Conservation (phyloP, 2,888 invertebrate species). For the Cephus pulcher region DNA sequence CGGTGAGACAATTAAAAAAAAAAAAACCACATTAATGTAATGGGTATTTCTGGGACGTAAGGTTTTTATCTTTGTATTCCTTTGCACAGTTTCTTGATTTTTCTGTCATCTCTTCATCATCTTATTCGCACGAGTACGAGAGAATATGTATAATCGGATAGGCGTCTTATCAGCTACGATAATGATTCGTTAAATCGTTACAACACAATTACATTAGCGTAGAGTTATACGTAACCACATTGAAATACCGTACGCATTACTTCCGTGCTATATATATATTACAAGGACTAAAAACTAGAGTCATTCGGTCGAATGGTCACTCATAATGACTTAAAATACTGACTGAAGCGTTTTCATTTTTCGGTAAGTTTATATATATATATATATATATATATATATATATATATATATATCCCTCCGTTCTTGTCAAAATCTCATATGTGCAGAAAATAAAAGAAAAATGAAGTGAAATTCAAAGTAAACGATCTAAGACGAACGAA, state of each 20-base stretch:
- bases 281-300: slow-evolving; percentile 8
- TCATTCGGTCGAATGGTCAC: slow-evolving; percentile 4
- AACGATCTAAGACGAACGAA: background rate
- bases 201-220: slow-evolving; percentile 3
- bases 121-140: background rate
- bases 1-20: slow-evolving; percentile 2
- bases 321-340: slow-evolving; percentile 9
- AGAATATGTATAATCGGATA: background rate
- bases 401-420: background rate
- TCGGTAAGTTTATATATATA: background rate
- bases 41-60: slow-evolving; percentile 11
- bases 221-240: slow-evolving; percentile 15
- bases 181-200: slow-evolving; percentile 7
- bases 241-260: slow-evolving; percentile 9
- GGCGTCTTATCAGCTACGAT: slow-evolving; percentile 6
- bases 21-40: slow-evolving; percentile 20
- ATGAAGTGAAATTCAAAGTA: background rate
- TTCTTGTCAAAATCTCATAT: background rate
- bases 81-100: background rate
- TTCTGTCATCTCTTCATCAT: background rate
- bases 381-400: too few species aligned
- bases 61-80: background rate
- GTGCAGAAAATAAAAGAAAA: background rate
- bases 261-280: slow-evolving; percentile 7
- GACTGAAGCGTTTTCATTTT: slow-evolving; percentile 15